phyloP scores from a whole-genome alignment of 2,888 invertebrate genomes.

The Pecten maximus region DNA sequence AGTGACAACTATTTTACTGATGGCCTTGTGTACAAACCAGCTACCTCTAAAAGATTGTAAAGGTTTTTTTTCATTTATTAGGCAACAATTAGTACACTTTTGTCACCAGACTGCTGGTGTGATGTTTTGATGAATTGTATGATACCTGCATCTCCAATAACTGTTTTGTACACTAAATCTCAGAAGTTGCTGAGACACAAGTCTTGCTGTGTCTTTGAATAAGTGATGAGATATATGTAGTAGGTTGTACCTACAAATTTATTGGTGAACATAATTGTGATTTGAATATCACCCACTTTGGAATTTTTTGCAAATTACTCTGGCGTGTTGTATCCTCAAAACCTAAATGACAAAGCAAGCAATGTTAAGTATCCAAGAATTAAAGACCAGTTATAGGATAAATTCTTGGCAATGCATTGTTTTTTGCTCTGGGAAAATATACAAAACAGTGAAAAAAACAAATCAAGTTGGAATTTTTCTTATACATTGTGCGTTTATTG shows the following conservation, averaged over 20 bases:
- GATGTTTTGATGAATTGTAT: not conserved
- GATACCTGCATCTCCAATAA: not conserved
- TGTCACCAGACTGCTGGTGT: not conserved
- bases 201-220: not conserved
- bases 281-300: too few relatives aligned
- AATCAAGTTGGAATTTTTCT: too few relatives aligned
- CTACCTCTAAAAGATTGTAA: slow-evolving; percentile 12
- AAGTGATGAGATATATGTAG: not conserved
- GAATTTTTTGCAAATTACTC: too few relatives aligned
- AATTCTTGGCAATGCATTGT: not conserved
- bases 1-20: not conserved
- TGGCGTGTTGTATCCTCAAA: too few relatives aligned
- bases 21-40: not conserved
- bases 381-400: not conserved
- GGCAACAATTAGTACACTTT: too few relatives aligned
- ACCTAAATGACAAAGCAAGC: too few relatives aligned
- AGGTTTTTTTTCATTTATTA: not conserved
- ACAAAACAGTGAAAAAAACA: not conserved
- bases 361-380: not conserved
- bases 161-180: not conserved
- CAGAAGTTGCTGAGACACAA: not conserved
- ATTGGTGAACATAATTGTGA: too few relatives aligned
- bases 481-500: not conserved
- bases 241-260: not conserved
- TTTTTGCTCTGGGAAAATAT: too few relatives aligned